Conservation (phyloP, 2,888 invertebrate genomes). For the Zootermopsis nevadensis region DNA sequence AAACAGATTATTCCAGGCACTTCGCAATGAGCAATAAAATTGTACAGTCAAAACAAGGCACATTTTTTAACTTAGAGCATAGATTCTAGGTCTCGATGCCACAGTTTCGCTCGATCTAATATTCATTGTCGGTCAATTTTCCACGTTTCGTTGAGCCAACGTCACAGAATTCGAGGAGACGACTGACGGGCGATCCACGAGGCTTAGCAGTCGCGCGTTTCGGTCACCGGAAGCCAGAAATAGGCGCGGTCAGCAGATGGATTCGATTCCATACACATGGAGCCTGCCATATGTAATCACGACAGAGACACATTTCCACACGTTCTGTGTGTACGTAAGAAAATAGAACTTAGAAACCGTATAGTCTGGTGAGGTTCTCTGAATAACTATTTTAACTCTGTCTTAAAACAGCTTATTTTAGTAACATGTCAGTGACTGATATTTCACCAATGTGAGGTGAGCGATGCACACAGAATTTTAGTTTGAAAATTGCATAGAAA, state of each 20-base stretch:
- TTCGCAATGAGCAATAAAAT: background rate
- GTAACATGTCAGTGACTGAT: too few species aligned
- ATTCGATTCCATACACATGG: background rate
- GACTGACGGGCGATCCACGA: background rate
- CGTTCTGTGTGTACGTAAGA: too few species aligned
- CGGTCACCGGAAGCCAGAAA: slow-evolving; percentile 23
- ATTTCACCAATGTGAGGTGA: too few species aligned
- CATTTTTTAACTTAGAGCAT: background rate
- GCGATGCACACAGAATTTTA: too few species aligned
- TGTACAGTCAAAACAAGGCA: slow-evolving; percentile 1
- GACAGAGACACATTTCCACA: too few species aligned
- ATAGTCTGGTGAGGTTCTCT: too few species aligned
- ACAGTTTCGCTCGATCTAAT: background rate
- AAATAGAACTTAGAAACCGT: too few species aligned
- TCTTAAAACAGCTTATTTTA: too few species aligned
- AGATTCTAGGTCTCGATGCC: background rate
- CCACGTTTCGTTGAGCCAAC: background rate
- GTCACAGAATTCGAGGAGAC: background rate
- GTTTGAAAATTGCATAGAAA: too few species aligned
- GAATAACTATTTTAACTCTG: too few species aligned
- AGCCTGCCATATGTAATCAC: background rate
- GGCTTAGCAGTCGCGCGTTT: background rate
- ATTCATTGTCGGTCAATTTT: background rate
- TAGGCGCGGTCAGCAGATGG: background rate
- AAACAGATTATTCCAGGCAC: background rate